Percentiles rank a stretch among this genome's conserved stretches.
These are phyloP conservation scores for Eupithecia vulgata DNA, from an alignment of 2,888 invertebrate genomes.

Conservation along the genomic window DNA sequence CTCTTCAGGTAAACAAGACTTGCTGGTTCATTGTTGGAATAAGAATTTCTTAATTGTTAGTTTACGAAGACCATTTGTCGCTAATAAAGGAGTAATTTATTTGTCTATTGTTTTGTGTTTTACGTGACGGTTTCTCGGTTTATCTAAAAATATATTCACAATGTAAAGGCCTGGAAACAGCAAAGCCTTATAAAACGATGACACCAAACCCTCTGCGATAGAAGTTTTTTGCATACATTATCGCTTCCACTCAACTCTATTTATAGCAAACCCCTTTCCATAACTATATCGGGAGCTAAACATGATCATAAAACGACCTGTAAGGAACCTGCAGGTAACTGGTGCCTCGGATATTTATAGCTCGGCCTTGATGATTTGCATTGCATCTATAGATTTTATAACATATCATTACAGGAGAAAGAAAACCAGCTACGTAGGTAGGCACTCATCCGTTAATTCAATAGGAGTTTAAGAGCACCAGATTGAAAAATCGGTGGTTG, in stretches of 20 bases:
- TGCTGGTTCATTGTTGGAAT: conserved; percentile 16
- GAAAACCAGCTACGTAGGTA: neutral
- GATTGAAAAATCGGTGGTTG: neutral
- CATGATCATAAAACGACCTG: conserved; percentile 30
- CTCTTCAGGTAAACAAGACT: conserved; percentile 29
- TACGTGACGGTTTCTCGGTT: neutral
- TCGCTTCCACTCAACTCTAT: conserved; percentile 6
- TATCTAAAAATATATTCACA: neutral
- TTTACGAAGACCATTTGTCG: neutral
- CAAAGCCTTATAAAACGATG: neutral
- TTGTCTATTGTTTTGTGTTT: neutral
- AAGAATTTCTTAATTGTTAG: neutral
- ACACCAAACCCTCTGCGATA: neutral
- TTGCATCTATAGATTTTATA: conserved; percentile 21
- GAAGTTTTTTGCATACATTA: conserved; percentile 9
- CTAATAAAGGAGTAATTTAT: neutral
- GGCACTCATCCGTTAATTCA: neutral
- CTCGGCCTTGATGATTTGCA: conserved; percentile 33
- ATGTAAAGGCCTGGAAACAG: neutral
- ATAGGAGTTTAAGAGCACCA: neutral
- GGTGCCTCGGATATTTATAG: conserved; percentile 34
- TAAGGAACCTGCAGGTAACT: conserved; percentile 32
- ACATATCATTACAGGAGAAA: neutral
- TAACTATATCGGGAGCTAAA: conserved; percentile 25
- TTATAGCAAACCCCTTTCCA: conserved; percentile 26